Base-by-base conservation (phyloP, 2,797 vertebrate species). In the Lacerta bilineata region DNA sequence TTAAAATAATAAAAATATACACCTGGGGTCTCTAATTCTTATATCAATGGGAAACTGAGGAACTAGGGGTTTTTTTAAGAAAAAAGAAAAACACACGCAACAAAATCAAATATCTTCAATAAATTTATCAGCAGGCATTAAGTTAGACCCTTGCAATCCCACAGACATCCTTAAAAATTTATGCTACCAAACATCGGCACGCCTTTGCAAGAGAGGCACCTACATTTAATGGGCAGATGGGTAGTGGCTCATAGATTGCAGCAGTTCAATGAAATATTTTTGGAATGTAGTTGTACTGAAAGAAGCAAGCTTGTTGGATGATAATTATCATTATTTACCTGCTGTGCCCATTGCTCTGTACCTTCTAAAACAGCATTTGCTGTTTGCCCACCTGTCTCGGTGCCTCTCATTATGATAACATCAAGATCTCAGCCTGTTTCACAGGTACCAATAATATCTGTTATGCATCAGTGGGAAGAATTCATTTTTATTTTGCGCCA, bases 281-380 rank as follows among this genome's bases (percentile, higher is more conserved):
- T 82, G 80, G 88, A 86, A 93, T 50, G 36, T 84, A 20, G 90
- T 90, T 74, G 33, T 68, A 66, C 33, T 76, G 33, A 55, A 82
- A 94, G 91, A 92, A 90, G 91, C 8, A 13, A 90, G 93, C 94
- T 96, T 89, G 2, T 96, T 95, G 94, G 87, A 91, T 92, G 89
- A 83, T 83, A 90, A 84, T 95, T 94, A 95, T 94, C 90, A 86
- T 96, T 93, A 93, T 92, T 93, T 89, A 95, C 93, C 95, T 94
- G 91, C 94, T 95, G 95, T 33, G 93, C 87, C 87, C 85, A 87
- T 90, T 85, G 77, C 81, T 76, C 80, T 89, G 77, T 85, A 81
- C 90, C 90, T 94, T 86, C 88, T 92, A 75, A 88, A 96, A 87
- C 20, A 17, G 76, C 84, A 4, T 91, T 93, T 86, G 25, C 84